Conservation (phyloP, 1,140 invertebrate species). For the Leptopilina boulardi region DNA sequence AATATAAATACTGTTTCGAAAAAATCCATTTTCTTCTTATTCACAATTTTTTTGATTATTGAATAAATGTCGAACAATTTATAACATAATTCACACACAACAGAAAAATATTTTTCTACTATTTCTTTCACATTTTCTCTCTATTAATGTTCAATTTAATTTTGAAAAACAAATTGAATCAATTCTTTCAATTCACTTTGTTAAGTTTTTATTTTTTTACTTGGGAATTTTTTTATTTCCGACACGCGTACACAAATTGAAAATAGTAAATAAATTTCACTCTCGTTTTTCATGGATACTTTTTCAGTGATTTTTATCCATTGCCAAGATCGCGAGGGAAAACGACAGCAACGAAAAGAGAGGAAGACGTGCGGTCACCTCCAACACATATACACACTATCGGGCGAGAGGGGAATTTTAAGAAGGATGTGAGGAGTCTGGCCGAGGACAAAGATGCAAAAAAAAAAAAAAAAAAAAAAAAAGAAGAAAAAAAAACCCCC, state of each 20-base stretch:
- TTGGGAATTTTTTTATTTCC: background rate
- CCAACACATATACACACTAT: background rate
- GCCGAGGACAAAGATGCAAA: slow-evolving; percentile 2
- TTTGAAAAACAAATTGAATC: background rate
- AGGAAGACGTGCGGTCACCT: slow-evolving; percentile 5
- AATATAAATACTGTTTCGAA: background rate
- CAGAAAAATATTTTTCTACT: no score
- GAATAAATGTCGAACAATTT: no score
- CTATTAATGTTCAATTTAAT: no score
- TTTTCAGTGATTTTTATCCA: background rate
- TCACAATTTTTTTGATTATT: background rate
- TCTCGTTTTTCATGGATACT: slow-evolving; percentile 22
- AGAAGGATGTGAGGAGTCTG: slow-evolving; percentile 27
- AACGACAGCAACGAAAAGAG: slow-evolving; percentile 21
- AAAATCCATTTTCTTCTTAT: background rate
- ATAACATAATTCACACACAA: no score
- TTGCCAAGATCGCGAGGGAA: slow-evolving; percentile 28
- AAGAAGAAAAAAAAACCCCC: background rate
- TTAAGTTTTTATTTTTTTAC: background rate
- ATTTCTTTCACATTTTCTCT: no score
- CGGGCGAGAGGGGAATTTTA: slow-evolving; percentile 22
- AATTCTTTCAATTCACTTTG: background rate
- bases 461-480: background rate
- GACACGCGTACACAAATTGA: background rate
- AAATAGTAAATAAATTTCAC: slow-evolving; percentile 1